Base-by-base conservation (phyloP, 2,113 vertebrate species). In the Lepus timidus region DNA sequence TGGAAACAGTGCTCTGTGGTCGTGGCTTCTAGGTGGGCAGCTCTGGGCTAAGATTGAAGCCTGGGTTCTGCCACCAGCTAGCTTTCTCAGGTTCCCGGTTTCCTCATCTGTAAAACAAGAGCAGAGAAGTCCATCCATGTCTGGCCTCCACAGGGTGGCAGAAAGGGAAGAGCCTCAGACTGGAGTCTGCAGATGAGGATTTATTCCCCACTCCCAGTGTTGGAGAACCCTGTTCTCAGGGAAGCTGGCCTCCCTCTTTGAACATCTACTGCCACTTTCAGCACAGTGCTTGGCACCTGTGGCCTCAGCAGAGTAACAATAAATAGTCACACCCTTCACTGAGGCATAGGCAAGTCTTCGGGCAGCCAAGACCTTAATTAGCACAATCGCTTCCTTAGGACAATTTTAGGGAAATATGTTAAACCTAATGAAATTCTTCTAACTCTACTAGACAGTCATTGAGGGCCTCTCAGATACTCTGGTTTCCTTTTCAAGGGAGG, bases 391-490 rank as follows among this genome's bases (percentile, higher is more conserved):
- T 74, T 55, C 12, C 22, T 16, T 58, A 29, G 27, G n/a, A 71
- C 13, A 3, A 17, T 29, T 84, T 88, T 33, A 39, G 29, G 11
- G 14, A 23, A n/a, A 25, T 1, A 1, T 3, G 23, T 22, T 80
- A 1, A 0, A 51, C 22, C 73, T n/a, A 67, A 84, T 4, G 51
- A 29, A 39, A 4, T 31, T 31, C 31, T 88, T 19, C 16, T 0
- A 6, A 23, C 7, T 23, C 1, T 61, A 19, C 11, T 36, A 55
- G 36, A 33, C 22, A 62, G 20, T 22, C 2, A 4, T 29, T n/a
- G 79, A 31, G 14, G 1, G 1, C 52, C 27, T 65, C 39, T 22
- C 39, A 74, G 36, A 17, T 0, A 1, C 6, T 9, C 0, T 27
- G 16, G 23, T 33, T 79, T 36, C 27, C 62, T 91, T 49, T 25